Base-by-base conservation (phyloP, 1,140 invertebrate species). In the Bombus vancouverensis region DNA sequence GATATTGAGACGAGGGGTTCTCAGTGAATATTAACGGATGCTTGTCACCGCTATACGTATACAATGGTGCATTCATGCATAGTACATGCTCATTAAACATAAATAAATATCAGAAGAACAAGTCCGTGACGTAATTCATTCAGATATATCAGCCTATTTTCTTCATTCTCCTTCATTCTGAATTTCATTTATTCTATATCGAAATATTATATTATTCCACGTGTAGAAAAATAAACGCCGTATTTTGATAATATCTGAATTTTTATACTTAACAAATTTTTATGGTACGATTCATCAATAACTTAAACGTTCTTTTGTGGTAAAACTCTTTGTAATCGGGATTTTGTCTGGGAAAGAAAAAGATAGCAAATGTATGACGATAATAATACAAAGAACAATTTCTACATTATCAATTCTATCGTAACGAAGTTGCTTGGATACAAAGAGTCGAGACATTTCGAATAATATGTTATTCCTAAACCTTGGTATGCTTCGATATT, bases 11-110 rank as follows among this genome's bases (percentile, higher is more conserved):
- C 39, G 53, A 73, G n/a, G 44, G 57, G 28, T 47, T 42, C 42
- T 76, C 34, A 22, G 65, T n/a, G 62, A 53, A 66, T 77, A 83
- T 77, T 57, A 77, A 28, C 74, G 44, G 81, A 83, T 66, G 71
- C 81, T 37, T 76, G 44, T 68, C 39, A 44, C 53, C 44, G 34
- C 53, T 32, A 76, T n/a, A 44, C 44, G 42, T 25, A 32, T 10
- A 25, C 59, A 68, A 18, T 42, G 25, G 1, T 12, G 34, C 28
- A 32, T 47, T n/a, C 78, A 15, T 62, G 28, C 59, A 62, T 62
- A 62, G 59, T 22, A 10, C 78, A 9, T 28, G 34, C 44, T 53
- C 70, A 65, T 71, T 71, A 57, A 68, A 12, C 32, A 66, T 34
- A 68, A 68, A 79, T 47, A 68, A 47, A 68, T 79, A 68, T 37